A percentile compares a stretch with the other conserved stretches of the same genome.
Evolutionary conservation across 2,797 vertebrate species (phyloP).

Genomic region (Enteromius paludinosus): DNA sequence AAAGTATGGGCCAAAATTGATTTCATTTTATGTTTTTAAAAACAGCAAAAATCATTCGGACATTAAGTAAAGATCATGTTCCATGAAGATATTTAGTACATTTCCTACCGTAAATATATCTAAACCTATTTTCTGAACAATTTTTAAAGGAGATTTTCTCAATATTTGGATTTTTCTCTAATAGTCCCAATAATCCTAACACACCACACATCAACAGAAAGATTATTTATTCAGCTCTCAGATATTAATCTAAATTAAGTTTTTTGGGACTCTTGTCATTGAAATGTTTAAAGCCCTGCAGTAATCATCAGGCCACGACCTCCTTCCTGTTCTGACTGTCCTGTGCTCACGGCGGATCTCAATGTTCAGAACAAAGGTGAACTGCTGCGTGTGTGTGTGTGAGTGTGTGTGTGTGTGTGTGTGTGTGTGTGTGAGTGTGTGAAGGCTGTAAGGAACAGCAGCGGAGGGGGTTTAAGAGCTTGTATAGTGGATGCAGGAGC

Average conservation of each 20-base stretch:
- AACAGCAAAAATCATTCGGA: too few relatives aligned
- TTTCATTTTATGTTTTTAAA: too few relatives aligned
- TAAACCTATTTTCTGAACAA: too few relatives aligned
- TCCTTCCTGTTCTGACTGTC: neutral
- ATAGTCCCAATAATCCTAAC: too few relatives aligned
- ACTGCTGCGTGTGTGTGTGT: neutral
- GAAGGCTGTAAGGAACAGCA: neutral
- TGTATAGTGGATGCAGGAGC: slow-evolving; percentile 5
- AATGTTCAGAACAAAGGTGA: slow-evolving; percentile 49
- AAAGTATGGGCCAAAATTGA: too few relatives aligned
- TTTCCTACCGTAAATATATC: too few relatives aligned
- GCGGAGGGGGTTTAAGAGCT: neutral
- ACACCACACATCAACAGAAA: too few relatives aligned
- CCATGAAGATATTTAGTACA: too few relatives aligned
- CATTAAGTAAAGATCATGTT: too few relatives aligned
- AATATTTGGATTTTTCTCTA: too few relatives aligned
- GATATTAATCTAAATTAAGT: neutral
- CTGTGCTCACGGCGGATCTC: slow-evolving; percentile 23
- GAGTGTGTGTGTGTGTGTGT: neutral
- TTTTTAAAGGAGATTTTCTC: too few relatives aligned
- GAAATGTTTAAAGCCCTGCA: neutral
- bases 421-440: neutral
- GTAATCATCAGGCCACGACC: neutral
- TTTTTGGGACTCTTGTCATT: neutral
- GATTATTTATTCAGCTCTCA: too few relatives aligned